Evolutionary conservation across 2,797 vertebrate genomes (phyloP), one percentile per base, ranked within the genome.

Genomic region (Euphonia xanthogaster): DNA sequence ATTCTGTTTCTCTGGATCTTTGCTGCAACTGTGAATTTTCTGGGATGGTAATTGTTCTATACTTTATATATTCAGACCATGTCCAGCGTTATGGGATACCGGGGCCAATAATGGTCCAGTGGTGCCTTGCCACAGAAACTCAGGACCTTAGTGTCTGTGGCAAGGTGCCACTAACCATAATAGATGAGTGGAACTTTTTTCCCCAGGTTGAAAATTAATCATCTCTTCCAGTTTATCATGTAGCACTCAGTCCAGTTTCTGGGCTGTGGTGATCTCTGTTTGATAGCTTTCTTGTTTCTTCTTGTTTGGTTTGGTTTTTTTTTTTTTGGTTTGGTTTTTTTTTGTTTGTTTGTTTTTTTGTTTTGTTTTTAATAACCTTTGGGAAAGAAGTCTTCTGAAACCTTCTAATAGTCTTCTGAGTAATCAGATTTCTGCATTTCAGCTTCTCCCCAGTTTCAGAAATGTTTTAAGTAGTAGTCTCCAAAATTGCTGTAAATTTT

Each of bases 151-250:
- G 5, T n/a, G 84, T 72, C 48, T 71, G 17, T 74, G 23, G 5
- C 0, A 1, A 6, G 10, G 12, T 73, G 50, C 14, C 4, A n/a
- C 12, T 66, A 62, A 47, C 12, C 18, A 1, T 33, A 62, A 14
- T 1, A 65, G 10, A 31, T 22, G 4, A 48, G 4, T 35, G 66
- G 9, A 61, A 4, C 37, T 31, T 81, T 62, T 65, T 39, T 33
- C 27, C 58, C 14, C 7, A 1, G 15, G 1, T 67, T 84, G 31
- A 60, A 88, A 51, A 20, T 1, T 15, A 17, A 3, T 51, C 1
- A 30, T 24, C 4, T 78, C 18, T 78, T 90, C 28, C 39, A 47
- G 21, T 40, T n/a, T 65, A 90, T 84, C 55, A n/a, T 28, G 18
- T 24, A 16, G 18, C 1, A 31, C 11, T 37, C 18, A 27, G 28